Percentiles rank a stretch among this genome's conserved stretches.
Conservation (phyloP, 2,113 vertebrate genomes). For the Nibea albiflora region DNA sequence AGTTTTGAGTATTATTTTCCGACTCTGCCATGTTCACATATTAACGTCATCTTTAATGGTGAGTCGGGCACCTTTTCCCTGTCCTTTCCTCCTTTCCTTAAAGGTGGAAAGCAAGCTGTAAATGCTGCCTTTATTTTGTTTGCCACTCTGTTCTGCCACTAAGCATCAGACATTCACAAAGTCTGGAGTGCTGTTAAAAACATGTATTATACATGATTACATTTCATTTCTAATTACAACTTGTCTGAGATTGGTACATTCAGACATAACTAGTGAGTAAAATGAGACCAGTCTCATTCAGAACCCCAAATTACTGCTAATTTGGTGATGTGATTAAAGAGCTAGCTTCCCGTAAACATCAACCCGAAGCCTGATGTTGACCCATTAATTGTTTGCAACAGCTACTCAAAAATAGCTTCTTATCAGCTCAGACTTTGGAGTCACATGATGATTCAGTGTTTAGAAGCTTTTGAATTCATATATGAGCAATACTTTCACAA, state of each 20-base stretch:
- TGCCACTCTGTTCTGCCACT: constrained; percentile 25
- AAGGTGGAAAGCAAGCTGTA: neutral
- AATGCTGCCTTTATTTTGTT: constrained; percentile 11
- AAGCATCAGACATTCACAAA: constrained; percentile 35
- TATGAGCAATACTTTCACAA: constrained; percentile 10
- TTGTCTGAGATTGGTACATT: constrained; percentile 53
- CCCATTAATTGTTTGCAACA: constrained; percentile 57
- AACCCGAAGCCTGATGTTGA: constrained; percentile 45
- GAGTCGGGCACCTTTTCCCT: neutral
- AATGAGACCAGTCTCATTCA: constrained; percentile 55
- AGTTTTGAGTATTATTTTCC: no score
- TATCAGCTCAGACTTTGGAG: constrained; percentile 15
- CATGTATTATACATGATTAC: constrained; percentile 65
- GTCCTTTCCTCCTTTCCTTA: neutral
- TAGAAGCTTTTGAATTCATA: constrained; percentile 12
- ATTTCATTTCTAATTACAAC: constrained; percentile 75
- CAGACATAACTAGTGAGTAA: constrained; percentile 68
- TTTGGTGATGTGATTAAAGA: constrained; percentile 75
- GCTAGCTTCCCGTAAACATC: constrained; percentile 64
- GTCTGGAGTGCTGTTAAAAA: constrained; percentile 56
- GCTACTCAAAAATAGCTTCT: constrained; percentile 20
- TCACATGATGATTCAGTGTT: neutral
- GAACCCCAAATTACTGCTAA: constrained; percentile 71
- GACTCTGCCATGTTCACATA: no score
- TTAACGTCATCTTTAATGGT: no score